phyloP scores from a whole-genome alignment of 2,797 vertebrate genomes.

The Galagoides demidoff region DNA sequence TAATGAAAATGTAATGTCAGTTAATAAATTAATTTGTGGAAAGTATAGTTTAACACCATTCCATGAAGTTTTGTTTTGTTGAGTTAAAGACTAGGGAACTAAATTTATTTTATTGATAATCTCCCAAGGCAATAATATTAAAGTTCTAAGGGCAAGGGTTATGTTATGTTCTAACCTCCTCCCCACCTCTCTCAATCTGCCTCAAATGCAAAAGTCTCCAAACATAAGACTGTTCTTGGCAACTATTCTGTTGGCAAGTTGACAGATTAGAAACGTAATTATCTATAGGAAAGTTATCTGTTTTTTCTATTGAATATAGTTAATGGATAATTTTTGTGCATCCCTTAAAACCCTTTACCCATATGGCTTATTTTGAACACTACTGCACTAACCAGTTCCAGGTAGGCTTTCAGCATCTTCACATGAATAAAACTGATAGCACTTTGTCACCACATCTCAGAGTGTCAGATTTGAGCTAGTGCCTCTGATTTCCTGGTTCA shows the following conservation, averaged over 20 bases:
- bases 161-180: neutral
- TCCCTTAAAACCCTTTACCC: neutral
- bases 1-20: constrained; percentile 48
- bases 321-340: neutral
- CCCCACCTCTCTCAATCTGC: fast-evolving
- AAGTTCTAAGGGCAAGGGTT: neutral
- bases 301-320: constrained; percentile 1
- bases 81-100: neutral
- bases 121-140: neutral
- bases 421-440: neutral
- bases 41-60: constrained; percentile 10
- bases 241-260: neutral
- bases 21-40: constrained; percentile 55
- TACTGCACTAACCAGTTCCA: neutral
- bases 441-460: neutral
- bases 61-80: constrained; percentile 16
- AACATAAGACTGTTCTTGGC: neutral
- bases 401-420: neutral
- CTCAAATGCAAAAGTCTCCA: neutral
- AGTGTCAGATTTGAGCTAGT: neutral
- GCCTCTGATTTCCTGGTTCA: neutral
- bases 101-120: neutral
- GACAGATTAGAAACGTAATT: neutral
- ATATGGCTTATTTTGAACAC: neutral
- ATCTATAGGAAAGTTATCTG: neutral